Base-by-base conservation (phyloP, 1,140 invertebrate genomes). In the Aphaenogaster floridana region DNA sequence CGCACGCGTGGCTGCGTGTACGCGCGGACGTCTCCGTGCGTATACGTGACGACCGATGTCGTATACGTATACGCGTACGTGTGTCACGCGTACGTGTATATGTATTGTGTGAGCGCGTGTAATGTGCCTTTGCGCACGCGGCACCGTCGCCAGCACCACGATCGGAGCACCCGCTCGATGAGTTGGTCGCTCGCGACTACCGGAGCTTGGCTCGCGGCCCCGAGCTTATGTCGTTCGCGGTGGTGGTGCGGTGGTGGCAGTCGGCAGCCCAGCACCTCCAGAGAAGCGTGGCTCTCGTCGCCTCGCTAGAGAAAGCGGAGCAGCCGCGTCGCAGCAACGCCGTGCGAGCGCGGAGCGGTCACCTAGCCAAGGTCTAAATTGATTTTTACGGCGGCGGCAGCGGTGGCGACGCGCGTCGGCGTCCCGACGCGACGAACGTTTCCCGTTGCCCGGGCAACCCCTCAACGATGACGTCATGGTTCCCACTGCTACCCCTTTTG, bases 291-390 rank as follows among this genome's bases (percentile, higher is more conserved):
- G 83, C 74, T 77, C 86, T 80, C 87, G 88, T 86, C 71, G 87
- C 72, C 61, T 88, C 89, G 59, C 28, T 54, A 68, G 64, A 79
- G 87, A 79, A 87, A 78, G 83, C 86, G 50, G 69, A 85, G 92
- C 92, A 88, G 83, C 91, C 90, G 86, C 90, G 86, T 91, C 91
- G 89, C 87, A 88, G 89, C 86, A 88, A 84, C 88, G 91, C 90
- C 89, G 89, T 93, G 87, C 90, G 89, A 93, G 86, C 90, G 88
- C 88, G 80, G 90, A 92, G 92, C 92, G 91, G 88, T 91, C 89
- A 90, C 94, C 93, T 94, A 93, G 94, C 93, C 94, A 94, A 94
- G 93, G 92, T 93, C 93, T 93, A 95, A 95, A 95, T 95, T 95
- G 95, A 95, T 95, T 94, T 95, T 95, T 95, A 94, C 94, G 92